Base-by-base conservation (phyloP, 2,797 vertebrate genomes). In the Pelochelys cantorii region DNA sequence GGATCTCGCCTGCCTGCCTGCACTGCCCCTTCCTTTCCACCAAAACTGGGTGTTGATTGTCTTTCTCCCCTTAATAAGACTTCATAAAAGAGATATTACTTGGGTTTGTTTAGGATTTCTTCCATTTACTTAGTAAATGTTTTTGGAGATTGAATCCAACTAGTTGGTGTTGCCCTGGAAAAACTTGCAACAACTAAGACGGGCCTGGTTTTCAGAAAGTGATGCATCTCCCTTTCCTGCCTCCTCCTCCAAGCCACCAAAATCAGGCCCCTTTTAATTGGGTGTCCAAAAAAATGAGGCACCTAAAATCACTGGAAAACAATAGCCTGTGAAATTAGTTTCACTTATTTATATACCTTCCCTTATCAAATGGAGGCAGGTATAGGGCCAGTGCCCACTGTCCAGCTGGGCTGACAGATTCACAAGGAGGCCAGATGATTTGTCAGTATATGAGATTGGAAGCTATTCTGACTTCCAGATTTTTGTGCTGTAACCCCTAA, bases 391-490 rank as follows among this genome's bases (percentile, higher is more conserved):
- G 92, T 81, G 79, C 79, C 1, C 10, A 0, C 0, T 60, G 87
- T 81, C 60, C 90, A 78, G 56, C 31, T 90, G 88, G 81, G 92
- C 34, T 79, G 89, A 56, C 87, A 81, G 88, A 8, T 68, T 54
- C 55, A 74, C 81, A 89, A 74, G 1, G 12, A 92, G 22, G 88
- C 86, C 85, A 82, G 12, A 90, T 8, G 65, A 82, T 80, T 85
- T 3, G 3, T 90, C 3, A 48, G 75, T 14, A 29, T 78, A 79
- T 2, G 3, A 1, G 37, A 42, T 4, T 92, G 91, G 87, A 96
- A 96, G 75, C 68, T 87, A 90, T 95, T 60, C 84, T 90, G 81
- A 88, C 84, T 94, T 95, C 81, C 88, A 92, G 93, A 74, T 62
- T 7, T 7, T 48, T 81, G 31, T 60, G 79, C 90, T 52, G 0